Evolutionary conservation across 1,140 invertebrate genomes (phyloP).

Genomic region (Drosophila kepulauana): DNA sequence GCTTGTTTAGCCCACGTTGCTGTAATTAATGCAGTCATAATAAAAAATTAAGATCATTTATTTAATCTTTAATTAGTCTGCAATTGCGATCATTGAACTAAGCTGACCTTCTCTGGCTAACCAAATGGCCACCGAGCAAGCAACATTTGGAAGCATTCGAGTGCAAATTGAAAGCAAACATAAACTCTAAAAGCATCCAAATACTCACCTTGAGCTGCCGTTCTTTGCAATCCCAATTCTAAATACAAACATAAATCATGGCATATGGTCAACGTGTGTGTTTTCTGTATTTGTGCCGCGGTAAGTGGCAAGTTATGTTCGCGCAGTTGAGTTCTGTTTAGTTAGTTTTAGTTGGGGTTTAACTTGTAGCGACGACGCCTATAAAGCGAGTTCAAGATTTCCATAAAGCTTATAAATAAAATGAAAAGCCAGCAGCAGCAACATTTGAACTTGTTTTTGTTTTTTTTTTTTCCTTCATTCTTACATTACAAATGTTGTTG

Average conservation of each 20-base stretch:
- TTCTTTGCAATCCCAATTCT: slow-evolving; percentile 6
- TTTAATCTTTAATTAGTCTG: neutral
- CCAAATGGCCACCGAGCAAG: neutral
- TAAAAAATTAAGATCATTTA: neutral
- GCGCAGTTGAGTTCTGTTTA: neutral
- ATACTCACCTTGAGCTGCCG: slow-evolving; percentile 41
- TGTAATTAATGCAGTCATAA: neutral
- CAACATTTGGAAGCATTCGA: neutral
- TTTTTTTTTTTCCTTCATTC: slow-evolving; percentile 56
- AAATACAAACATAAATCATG: neutral
- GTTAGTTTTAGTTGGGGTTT: slow-evolving; percentile 34
- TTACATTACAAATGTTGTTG: slow-evolving; percentile 46
- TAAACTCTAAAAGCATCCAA: slow-evolving; percentile 24
- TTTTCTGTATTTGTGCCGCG: neutral
- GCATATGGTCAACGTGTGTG: slow-evolving; percentile 26
- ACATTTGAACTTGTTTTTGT: slow-evolving; percentile 72
- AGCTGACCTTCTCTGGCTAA: slow-evolving; percentile 24
- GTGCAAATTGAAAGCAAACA: slow-evolving; percentile 3
- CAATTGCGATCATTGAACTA: slow-evolving; percentile 20
- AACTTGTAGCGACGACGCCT: slow-evolving; percentile 61
- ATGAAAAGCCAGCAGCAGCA: slow-evolving; percentile 33
- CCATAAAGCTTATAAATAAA: slow-evolving; percentile 73
- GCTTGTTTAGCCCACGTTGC: neutral
- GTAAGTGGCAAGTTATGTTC: slow-evolving; percentile 15
- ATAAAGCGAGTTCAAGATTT: slow-evolving; percentile 58